These are phyloP conservation scores for Diplodus sargus DNA, from an alignment of 2,797 vertebrate species.

Conservation along the genomic window DNA sequence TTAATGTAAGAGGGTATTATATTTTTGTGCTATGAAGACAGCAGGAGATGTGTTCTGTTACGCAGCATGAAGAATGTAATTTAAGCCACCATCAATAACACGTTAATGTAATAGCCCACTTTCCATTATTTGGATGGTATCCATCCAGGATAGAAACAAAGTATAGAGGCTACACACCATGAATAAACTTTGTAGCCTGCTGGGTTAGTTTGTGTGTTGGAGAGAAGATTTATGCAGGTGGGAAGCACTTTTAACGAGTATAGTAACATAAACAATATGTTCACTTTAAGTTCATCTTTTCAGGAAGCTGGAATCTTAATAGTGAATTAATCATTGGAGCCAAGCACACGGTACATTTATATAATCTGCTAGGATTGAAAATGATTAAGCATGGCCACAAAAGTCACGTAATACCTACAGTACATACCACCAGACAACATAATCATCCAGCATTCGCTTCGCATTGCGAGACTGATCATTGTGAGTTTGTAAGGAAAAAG, in stretches of 20 bases:
- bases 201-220: constrained; percentile 37
- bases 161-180: constrained; percentile 21
- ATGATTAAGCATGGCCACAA: constrained; percentile 5
- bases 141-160: constrained; percentile 31
- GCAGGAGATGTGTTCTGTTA: constrained; percentile 42
- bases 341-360: constrained; percentile 9
- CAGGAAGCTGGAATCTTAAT: not conserved
- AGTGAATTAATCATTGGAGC: constrained; percentile 28
- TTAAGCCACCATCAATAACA: constrained; percentile 45
- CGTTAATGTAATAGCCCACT: constrained; percentile 28
- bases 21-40: constrained; percentile 14
- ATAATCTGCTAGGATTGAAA: constrained; percentile 7
- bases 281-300: constrained; percentile 17
- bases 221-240: constrained; percentile 20
- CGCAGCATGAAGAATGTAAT: constrained; percentile 31
- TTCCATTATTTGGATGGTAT: constrained; percentile 40
- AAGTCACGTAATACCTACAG: not conserved
- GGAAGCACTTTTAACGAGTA: constrained; percentile 24
- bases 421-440: not conserved
- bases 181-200: constrained; percentile 43
- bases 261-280: constrained; percentile 2
- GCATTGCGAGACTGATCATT: not conserved
- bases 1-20: constrained; percentile 22
- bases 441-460: not conserved
- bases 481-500: not conserved